Evolutionary conservation across 2,113 vertebrate genomes (phyloP), one percentile per base, ranked within the genome.

Genomic region (Lophius piscatorius): DNA sequence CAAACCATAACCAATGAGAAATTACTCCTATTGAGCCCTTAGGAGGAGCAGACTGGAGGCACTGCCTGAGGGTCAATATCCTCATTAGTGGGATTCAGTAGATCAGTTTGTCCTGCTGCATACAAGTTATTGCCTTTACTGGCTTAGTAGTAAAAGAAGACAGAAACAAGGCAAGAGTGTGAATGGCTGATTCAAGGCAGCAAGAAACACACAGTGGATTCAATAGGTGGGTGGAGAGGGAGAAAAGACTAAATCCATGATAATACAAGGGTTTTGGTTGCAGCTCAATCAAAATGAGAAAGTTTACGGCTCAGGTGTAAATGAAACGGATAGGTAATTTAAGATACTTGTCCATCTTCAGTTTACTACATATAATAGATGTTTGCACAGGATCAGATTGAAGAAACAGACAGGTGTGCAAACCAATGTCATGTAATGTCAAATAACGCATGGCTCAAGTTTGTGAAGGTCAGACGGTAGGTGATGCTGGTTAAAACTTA

Each of bases 1-100:
- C 17, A 36, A 60, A 18, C 49, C 45, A 46, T 71, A 75, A 51
- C 20, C 60, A 74, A 82, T 87, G 22, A 62, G 63, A 31, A 63
- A 70, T 76, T 36, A 41, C 26, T 60, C 21, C 48, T 44, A 63
- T 81, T 76, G 59, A 78, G n/a, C n/a, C n/a, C n/a, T n/a, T n/a
- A n/a, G n/a, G n/a, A 8, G n/a, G 46, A 65, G 64, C 49, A 16
- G 58, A 21, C 13, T n/a, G 2, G 6, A 44, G 24, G 68, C 38
- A 44, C 17, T 3, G 63, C 58, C 46, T 34, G 40, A 48, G 69
- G 81, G 57, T 72, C 73, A 51, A 3, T 3, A 52, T n/a, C 44
- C 21, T 71, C 73, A 78, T 78, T 74, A 70, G 50, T 9, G 1
- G 44, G 28, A 54, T 28, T 42, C 33, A 35, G 42, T 12, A 17